Evolutionary conservation across 1,140 invertebrate genomes (phyloP).

Genomic region (Glossosoma conforme): DNA sequence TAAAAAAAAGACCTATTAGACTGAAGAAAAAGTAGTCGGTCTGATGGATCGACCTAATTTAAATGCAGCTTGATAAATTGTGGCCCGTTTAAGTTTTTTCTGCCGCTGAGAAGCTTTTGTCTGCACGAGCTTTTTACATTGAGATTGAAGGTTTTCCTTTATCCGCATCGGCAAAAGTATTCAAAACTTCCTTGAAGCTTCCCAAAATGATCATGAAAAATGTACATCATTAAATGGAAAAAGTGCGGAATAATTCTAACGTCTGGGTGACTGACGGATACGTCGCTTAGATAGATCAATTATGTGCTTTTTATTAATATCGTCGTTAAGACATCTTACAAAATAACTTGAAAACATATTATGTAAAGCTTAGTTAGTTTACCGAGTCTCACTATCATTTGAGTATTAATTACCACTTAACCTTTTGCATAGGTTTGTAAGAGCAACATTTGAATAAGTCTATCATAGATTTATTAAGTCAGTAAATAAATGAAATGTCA

Average conservation of each 20-base stretch:
- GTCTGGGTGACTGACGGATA: too few species aligned
- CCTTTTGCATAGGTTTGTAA: too few species aligned
- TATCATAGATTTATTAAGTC: too few species aligned
- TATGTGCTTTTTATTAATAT: too few species aligned
- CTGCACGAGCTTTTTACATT: neutral
- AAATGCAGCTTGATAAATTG: constrained; percentile 20
- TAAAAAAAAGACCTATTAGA: constrained; percentile 15
- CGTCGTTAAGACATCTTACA: too few species aligned
- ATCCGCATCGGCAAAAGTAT: constrained; percentile 1
- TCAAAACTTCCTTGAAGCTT: neutral
- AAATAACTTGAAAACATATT: too few species aligned
- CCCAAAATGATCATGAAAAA: constrained; percentile 9
- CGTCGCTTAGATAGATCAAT: constrained; percentile 4
- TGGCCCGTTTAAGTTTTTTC: constrained; percentile 6
- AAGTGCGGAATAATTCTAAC: too few species aligned
- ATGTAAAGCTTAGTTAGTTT: too few species aligned
- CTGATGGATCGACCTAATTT: constrained; percentile 19
- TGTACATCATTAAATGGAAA: constrained; percentile 6
- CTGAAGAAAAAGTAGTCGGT: constrained; percentile 8
- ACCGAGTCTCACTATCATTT: too few species aligned
- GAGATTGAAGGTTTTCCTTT: constrained; percentile 5
- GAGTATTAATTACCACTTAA: too few species aligned
- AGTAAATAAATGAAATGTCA: too few species aligned
- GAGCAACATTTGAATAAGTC: too few species aligned
- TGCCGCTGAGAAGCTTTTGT: neutral